A percentile compares a stretch with the other conserved stretches of the same genome.
Conservation (phyloP, 2,888 invertebrate species). For the Pecten maximus region DNA sequence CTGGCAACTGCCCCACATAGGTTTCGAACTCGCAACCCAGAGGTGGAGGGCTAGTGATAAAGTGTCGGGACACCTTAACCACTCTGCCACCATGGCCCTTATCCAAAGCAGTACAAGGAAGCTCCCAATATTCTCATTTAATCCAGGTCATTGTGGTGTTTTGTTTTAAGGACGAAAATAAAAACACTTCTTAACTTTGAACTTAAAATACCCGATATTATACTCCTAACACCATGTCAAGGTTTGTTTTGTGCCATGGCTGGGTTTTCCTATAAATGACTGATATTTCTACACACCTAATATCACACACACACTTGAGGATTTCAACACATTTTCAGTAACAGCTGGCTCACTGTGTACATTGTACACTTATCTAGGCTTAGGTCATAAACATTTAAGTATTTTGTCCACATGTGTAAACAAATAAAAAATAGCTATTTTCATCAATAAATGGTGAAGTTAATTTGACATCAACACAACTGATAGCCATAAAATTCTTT, state of each 20-base stretch:
- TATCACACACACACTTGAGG: background rate
- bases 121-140: too few species aligned
- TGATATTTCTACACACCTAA: background rate
- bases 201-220: too few species aligned
- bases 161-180: too few species aligned
- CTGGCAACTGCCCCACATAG: too few species aligned
- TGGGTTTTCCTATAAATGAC: background rate
- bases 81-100: too few species aligned
- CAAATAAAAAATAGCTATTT: background rate
- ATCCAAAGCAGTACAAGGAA: too few species aligned
- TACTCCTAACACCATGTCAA: too few species aligned
- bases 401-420: background rate
- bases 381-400: background rate
- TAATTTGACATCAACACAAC: background rate
- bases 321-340: background rate
- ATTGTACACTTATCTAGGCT: background rate
- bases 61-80: too few species aligned
- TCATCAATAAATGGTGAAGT: background rate
- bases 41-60: too few species aligned
- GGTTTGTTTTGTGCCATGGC: background rate
- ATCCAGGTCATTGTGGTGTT: too few species aligned
- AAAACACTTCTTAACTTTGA: too few species aligned
- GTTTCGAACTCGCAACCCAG: too few species aligned
- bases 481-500: background rate
- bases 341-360: background rate